A percentile compares a stretch with the other conserved stretches of the same genome.
Evolutionary conservation across 2,113 vertebrate species (phyloP).

Genomic region (Pitta sordida): DNA sequence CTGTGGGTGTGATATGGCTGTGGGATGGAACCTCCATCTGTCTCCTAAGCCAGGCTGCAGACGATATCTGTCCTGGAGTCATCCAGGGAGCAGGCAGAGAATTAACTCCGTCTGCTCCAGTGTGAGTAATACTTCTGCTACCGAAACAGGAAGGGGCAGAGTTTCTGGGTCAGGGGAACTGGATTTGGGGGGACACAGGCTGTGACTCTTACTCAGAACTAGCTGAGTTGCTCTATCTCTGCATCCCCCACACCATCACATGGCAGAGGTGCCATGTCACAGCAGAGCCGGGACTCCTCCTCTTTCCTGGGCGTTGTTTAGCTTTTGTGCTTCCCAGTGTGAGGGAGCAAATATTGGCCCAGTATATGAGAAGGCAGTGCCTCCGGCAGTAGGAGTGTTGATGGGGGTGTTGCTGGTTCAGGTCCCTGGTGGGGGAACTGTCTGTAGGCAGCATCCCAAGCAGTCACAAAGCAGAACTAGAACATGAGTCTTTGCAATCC

Average conservation of each 20-base stretch:
- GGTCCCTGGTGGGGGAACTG: neutral
- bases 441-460: neutral
- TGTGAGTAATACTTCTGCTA: neutral
- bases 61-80: neutral
- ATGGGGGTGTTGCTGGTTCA: neutral
- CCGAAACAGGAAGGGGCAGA: neutral
- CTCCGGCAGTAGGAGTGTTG: neutral
- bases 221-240: neutral
- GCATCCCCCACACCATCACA: neutral
- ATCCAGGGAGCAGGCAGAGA: neutral
- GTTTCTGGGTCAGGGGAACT: neutral
- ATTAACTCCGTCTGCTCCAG: neutral
- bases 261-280: neutral
- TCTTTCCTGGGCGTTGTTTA: neutral
- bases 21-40: slow-evolving; percentile 46
- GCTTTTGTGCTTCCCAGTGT: neutral
- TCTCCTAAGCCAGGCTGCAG: neutral
- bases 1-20: slow-evolving; percentile 20
- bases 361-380: neutral
- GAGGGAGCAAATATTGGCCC: neutral
- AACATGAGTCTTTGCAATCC: neutral
- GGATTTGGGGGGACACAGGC: neutral
- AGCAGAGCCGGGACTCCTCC: neutral
- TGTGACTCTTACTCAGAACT: neutral
- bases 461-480: neutral